These are phyloP conservation scores for Rhyacichthys aspro DNA, from an alignment of 2,797 vertebrate species.

Conservation along the genomic window DNA sequence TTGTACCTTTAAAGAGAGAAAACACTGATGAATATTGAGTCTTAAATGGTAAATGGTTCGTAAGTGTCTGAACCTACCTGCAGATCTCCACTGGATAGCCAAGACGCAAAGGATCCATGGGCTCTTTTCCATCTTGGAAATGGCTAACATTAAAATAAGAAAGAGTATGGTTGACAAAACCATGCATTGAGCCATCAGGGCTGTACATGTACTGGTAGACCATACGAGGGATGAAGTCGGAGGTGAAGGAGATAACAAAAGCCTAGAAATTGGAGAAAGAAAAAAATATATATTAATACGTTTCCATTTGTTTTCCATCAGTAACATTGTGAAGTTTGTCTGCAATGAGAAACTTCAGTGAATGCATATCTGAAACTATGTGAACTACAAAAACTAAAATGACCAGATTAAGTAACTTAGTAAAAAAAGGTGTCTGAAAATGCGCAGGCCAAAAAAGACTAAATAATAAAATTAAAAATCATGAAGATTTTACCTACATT, in stretches of 20 bases:
- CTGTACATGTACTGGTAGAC: constrained; percentile 99
- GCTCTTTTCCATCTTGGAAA: constrained; percentile 91
- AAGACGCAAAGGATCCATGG: constrained; percentile 84
- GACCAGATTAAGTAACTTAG: too few relatives aligned
- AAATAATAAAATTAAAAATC: not conserved
- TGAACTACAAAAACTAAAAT: too few relatives aligned
- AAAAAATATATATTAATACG: too few relatives aligned
- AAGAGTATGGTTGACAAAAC: constrained; percentile 96
- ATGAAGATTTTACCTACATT: constrained; percentile 86
- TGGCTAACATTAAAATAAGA: constrained; percentile 97
- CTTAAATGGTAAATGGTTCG: not conserved
- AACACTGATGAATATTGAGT: not conserved
- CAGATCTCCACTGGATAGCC: constrained; percentile 90
- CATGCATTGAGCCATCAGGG: constrained; percentile 92
- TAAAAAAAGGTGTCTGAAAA: not conserved
- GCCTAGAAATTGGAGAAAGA: constrained; percentile 77
- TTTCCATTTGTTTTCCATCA: too few relatives aligned
- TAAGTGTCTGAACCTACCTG: constrained; percentile 81
- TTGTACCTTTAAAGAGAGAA: constrained; percentile 77
- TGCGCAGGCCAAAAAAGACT: not conserved
- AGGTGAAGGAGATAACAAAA: constrained; percentile 98
- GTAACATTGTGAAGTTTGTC: too few relatives aligned
- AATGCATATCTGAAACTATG: too few relatives aligned
- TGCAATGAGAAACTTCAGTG: too few relatives aligned
- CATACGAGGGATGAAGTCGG: constrained; percentile 98